A percentile compares a stretch with the other conserved stretches of the same genome.
phyloP scores from a whole-genome alignment of 37 sponge, comb jelly and placozoan species.

The Crambe crambe region DNA sequence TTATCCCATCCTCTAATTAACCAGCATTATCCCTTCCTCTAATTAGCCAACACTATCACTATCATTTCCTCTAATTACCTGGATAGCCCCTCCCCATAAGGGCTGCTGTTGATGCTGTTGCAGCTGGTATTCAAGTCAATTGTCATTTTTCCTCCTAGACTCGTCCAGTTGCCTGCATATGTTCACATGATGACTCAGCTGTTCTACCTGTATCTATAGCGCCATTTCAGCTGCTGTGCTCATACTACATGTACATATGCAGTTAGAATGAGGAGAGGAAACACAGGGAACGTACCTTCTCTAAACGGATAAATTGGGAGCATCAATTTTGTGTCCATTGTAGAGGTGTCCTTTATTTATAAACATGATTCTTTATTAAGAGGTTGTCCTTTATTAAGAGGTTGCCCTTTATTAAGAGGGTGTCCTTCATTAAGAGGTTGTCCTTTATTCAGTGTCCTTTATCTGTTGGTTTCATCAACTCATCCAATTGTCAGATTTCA shows the following conservation, averaged over 20 bases:
- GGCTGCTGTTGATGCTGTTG: background rate
- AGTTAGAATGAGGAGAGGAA: background rate
- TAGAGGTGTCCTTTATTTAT: no score
- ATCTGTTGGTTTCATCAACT: no score
- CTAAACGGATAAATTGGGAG: no score
- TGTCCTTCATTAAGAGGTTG: background rate
- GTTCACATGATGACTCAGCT: background rate
- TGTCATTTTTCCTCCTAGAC: background rate
- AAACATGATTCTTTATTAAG: no score
- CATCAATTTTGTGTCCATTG: no score
- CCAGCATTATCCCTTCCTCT: no score
- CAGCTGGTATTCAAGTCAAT: background rate
- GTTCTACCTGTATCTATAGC: slow-evolving; percentile 12
- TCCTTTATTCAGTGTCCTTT: no score
- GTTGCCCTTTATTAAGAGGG: background rate
- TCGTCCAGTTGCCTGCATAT: background rate
- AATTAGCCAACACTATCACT: no score
- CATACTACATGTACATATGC: background rate
- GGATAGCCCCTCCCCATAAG: background rate
- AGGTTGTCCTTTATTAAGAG: background rate
- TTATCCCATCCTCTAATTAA: no score
- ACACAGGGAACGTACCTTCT: no score
- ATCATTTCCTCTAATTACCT: no score
- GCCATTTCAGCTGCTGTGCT: slow-evolving; percentile 7
- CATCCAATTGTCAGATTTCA: no score